Base-by-base conservation (phyloP, 2,888 invertebrate species). In the Ochropleura leucogaster region DNA sequence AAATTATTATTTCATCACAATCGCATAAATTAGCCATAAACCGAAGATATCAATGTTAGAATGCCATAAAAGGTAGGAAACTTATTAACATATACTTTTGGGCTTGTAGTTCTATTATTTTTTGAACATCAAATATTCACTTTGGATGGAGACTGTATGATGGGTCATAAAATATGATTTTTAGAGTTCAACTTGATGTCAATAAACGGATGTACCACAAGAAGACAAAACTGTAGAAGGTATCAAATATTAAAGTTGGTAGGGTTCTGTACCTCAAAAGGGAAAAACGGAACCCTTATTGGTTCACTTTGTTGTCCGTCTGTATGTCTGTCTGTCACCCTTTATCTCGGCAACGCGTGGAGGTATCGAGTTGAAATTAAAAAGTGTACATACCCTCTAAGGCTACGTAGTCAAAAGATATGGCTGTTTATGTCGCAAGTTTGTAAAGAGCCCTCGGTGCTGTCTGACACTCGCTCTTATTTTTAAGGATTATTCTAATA, bases 11-110 rank as follows among this genome's bases (percentile, higher is more conserved):
- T 62, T 53, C 1, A 47, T 79, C 30, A 42, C 42, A 47, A 10
- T 4, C 51, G 73, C 73, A 62, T 76, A 73, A 76, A 76, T 76
- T 79, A 72, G 14, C 62, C 60, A 73, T 73, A 55, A 80, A 20
- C 47, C 12, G 20, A 49, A 55, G 18, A 49, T 49, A 80, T 40
- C 47, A 55, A 63, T 74, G 76, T 55, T 49, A 44, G 18, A 74
- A 74, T 62, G 14, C 62, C 30, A 18, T 80, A 79, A 44, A 72
- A 44, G 62, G 80, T 18, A 46, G 44, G 62, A 44, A 20, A 40
- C 47, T 55, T 49, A 74, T 76, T 76, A 55, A 3, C 80, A 80
- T 80, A 46, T 20, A 40, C 6, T 74, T 74, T 63, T 55, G 8
- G 62, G 18, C 12, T 46, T 63, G 62, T 49, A 74, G 18, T 80